Evolutionary conservation across 1,140 invertebrate species (phyloP), one percentile per base, ranked within the genome.

Genomic region (Anthonomus grandis): DNA sequence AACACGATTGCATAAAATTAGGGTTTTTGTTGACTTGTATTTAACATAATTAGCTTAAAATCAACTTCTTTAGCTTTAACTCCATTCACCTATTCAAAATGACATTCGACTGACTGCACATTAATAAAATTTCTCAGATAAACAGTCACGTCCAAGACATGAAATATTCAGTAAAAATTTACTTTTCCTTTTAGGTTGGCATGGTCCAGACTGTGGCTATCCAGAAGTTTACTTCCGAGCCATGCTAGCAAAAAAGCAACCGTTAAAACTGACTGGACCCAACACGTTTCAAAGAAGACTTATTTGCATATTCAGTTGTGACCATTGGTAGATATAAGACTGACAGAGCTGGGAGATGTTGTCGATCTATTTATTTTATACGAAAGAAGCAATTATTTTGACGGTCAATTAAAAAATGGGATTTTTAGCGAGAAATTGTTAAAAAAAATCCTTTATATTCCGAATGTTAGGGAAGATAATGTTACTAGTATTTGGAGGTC

Each of bases 171-270:
- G n/a, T n/a, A n/a, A n/a, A n/a, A n/a, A n/a, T n/a, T n/a, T n/a
- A n/a, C n/a, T n/a, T n/a, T n/a, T n/a, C n/a, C n/a, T 44, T 57
- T 36, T 21, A 57, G 81, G 81, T 5, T 85, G 81, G 81, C 83
- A 85, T 63, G 82, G 83, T 1, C 68, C 73, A 0, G 83, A 85
- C 46, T 85, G 83, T 68, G 81, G 82, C 10, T 81, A 83, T 61
- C 83, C 83, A 2, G 83, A 85, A 67, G 80, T 85, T 2, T 79
- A 83, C 2, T 84, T 83, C 81, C 75, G 83, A 15, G 82, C 82
- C 0, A 75, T 84, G 19, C 78, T 85, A 73, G 78, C 81, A 19
- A 77, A 76, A 3, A 76, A 76, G 25, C 77, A 80, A 58, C 74
- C 75, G 23, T 63, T 80, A 4, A 67, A 68, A 39, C 64, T 81